phyloP scores from a whole-genome alignment of 2,113 vertebrate species.

The Puntigrus tetrazona region DNA sequence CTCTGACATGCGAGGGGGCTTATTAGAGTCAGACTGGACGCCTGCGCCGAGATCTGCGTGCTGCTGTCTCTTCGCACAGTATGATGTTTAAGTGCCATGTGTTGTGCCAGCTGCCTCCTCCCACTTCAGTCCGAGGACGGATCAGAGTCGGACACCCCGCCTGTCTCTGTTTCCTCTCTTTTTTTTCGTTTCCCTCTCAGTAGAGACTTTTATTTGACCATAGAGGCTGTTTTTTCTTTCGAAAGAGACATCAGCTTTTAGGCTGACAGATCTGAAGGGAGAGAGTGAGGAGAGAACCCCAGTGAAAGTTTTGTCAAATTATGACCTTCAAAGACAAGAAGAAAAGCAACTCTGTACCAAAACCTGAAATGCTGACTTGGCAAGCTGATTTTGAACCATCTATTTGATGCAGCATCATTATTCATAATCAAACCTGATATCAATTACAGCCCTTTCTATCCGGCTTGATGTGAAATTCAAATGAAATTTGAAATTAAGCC shows the following conservation, averaged over 20 bases:
- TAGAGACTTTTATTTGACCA: background rate
- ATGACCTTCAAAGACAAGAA: background rate
- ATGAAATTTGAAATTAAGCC: constrained; percentile 14
- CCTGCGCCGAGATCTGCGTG: constrained; percentile 4
- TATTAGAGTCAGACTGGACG: constrained; percentile 25
- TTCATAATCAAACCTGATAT: background rate
- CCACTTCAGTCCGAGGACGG: constrained; percentile 60
- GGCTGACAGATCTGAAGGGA: background rate
- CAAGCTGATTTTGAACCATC: background rate
- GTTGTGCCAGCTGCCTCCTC: constrained; percentile 66
- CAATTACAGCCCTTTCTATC: background rate
- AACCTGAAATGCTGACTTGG: background rate
- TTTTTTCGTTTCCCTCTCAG: background rate
- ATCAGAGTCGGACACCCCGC: constrained; percentile 59
- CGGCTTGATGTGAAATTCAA: constrained; percentile 9
- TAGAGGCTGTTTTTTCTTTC: background rate
- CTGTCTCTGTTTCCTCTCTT: background rate
- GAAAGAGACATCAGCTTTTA: background rate
- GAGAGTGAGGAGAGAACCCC: constrained; percentile 19
- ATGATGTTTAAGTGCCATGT: constrained; percentile 70
- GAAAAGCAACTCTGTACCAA: background rate
- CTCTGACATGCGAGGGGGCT: background rate
- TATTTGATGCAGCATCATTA: background rate
- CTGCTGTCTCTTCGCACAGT: constrained; percentile 58
- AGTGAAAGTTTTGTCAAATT: constrained; percentile 13